phyloP scores from a whole-genome alignment of 2,113 vertebrate genomes.

The Reinhardtius hippoglossoides region DNA sequence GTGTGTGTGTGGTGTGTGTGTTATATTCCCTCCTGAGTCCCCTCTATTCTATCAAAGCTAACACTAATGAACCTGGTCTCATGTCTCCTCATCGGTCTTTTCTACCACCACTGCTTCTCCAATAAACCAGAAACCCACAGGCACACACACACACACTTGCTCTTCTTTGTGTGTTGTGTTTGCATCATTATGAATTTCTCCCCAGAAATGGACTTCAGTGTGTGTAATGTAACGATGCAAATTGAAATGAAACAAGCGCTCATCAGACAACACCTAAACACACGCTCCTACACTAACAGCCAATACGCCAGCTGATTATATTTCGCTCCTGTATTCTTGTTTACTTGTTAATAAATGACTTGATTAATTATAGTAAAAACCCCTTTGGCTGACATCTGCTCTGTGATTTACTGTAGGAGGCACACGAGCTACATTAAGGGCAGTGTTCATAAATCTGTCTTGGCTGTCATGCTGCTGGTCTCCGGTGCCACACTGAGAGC shows the following conservation, averaged over 20 bases:
- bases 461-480: constrained; percentile 1
- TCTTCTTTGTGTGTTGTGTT: too few relatives aligned
- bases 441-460: constrained; percentile 60
- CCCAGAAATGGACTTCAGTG: too few relatives aligned
- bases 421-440: constrained; percentile 49
- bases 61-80: too few relatives aligned
- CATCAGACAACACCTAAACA: not conserved
- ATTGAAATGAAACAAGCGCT: too few relatives aligned
- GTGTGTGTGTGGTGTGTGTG: too few relatives aligned
- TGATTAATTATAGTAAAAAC: constrained; percentile 65
- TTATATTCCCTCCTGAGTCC: too few relatives aligned
- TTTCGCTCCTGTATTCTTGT: constrained; percentile 52
- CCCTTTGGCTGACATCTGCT: constrained; percentile 51
- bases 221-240: too few relatives aligned
- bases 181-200: too few relatives aligned
- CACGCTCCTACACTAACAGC: not conserved
- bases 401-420: constrained; percentile 48
- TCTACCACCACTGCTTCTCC: too few relatives aligned
- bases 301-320: constrained; percentile 15
- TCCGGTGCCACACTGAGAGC: constrained; percentile 22
- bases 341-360: constrained; percentile 64
- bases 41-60: too few relatives aligned
- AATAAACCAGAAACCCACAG: too few relatives aligned
- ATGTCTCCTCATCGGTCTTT: too few relatives aligned
- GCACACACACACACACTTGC: not conserved